phyloP scores from a whole-genome alignment of 2,113 vertebrate genomes.

The Microcebus ravelobensis region DNA sequence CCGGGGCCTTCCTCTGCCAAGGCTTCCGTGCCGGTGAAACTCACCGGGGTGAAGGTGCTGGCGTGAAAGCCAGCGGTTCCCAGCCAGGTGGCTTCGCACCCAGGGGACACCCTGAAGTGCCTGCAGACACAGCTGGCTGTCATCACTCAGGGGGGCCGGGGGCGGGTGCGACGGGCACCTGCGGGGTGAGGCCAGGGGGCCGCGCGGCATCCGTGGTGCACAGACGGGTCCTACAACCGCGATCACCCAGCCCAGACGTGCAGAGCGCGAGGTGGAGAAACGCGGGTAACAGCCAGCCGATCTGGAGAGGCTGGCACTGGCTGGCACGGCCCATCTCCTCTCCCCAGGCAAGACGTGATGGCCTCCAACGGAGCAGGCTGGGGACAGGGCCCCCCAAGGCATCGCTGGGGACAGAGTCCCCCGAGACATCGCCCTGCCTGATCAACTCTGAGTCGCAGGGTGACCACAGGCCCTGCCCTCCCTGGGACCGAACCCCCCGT shows the following conservation, averaged over 20 bases:
- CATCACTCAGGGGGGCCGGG: fast-evolving
- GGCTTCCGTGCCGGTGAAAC: background rate
- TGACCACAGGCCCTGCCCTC: fast-evolving
- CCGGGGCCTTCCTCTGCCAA: background rate
- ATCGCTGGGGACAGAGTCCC: no score
- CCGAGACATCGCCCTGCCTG: fast-evolving
- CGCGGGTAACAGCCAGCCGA: fast-evolving
- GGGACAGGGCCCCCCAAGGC: fast-evolving
- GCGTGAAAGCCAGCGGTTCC: fast-evolving
- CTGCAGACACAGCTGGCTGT: fast-evolving
- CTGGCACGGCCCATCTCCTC: fast-evolving
- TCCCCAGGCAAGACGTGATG: fast-evolving
- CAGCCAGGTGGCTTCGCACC: background rate
- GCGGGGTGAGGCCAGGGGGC: no score
- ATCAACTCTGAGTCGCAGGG: background rate
- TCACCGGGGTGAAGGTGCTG: no score
- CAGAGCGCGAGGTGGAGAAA: fast-evolving
- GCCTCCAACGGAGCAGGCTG: fast-evolving
- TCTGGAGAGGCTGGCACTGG: fast-evolving
- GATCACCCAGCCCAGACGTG: fast-evolving
- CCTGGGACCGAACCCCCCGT: no score
- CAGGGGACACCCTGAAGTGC: background rate
- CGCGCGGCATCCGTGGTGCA: fast-evolving
- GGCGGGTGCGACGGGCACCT: background rate
- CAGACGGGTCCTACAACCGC: fast-evolving